Evolutionary conservation across 2,797 vertebrate species (phyloP).

Genomic region (Adrianichthys oophorus): DNA sequence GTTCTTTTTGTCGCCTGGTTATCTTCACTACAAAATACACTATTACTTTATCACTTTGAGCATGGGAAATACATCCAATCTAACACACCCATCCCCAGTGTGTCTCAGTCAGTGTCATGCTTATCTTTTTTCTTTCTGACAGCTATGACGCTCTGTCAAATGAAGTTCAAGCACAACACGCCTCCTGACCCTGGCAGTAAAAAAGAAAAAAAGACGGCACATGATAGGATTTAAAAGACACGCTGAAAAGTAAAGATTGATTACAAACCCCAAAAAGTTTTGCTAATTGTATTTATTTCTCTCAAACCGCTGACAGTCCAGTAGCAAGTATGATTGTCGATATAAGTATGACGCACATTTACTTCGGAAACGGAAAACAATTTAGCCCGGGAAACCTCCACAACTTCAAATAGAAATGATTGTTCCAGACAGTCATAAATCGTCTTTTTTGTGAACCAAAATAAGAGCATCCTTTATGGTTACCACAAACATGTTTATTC

Average conservation of each 20-base stretch:
- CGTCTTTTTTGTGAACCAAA: constrained; percentile 43
- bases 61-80: constrained; percentile 72
- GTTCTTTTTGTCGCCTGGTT: constrained; percentile 63
- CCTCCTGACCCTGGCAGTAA: constrained; percentile 4
- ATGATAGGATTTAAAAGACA: constrained; percentile 6
- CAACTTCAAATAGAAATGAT: constrained; percentile 54
- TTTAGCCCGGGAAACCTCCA: constrained; percentile 39
- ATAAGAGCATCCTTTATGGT: constrained; percentile 55
- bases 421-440: constrained; percentile 31
- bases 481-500: constrained; percentile 74
- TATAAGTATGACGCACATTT: constrained; percentile 34
- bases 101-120: constrained; percentile 23
- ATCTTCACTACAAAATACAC: constrained; percentile 75
- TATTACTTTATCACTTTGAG: constrained; percentile 73
- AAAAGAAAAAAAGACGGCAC: constrained; percentile 9
- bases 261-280: constrained; percentile 8
- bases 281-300: constrained; percentile 3
- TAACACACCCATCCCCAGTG: constrained; percentile 37
- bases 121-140: constrained; percentile 45
- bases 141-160: constrained; percentile 43
- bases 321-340: constrained; percentile 31
- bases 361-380: constrained; percentile 31
- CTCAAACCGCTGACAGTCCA: constrained; percentile 26
- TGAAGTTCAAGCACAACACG: constrained; percentile 11
- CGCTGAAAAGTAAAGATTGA: constrained; percentile 10